These are phyloP conservation scores for Apus apus DNA, from an alignment of 2,113 vertebrate species.

Conservation along the genomic window DNA sequence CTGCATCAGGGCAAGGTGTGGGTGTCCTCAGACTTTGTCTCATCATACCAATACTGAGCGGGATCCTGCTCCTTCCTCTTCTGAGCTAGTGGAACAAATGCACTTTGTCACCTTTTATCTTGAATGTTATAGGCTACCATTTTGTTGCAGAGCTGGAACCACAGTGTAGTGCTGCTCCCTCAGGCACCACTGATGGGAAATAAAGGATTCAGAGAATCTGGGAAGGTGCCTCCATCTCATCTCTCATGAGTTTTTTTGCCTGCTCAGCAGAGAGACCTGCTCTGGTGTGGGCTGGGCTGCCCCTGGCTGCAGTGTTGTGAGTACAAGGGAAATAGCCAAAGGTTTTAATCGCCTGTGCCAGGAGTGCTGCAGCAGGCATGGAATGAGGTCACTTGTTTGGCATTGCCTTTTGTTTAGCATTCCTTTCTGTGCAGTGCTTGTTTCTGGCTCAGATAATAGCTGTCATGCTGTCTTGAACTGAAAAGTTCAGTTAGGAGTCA, in stretches of 20 bases:
- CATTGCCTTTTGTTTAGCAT: conserved; percentile 7
- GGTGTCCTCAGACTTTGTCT: not conserved
- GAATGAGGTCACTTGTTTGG: conserved; percentile 20
- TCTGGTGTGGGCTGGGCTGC: not conserved
- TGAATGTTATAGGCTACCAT: not conserved
- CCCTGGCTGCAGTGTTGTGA: not conserved
- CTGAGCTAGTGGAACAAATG: not conserved
- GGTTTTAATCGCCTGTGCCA: not conserved
- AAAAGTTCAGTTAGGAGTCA: not conserved
- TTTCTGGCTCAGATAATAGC: conserved; percentile 18
- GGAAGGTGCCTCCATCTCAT: not conserved
- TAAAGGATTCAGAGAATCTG: not conserved
- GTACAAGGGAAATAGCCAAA: not conserved
- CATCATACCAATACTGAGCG: fast-evolving
- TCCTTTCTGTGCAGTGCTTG: not conserved
- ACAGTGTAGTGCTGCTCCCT: not conserved
- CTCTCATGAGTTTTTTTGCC: not conserved
- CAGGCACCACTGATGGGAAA: not conserved
- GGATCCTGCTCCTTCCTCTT: not conserved
- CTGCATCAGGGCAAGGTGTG: not conserved
- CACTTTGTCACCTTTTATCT: not conserved
- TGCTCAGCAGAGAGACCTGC: not conserved
- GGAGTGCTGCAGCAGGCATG: not conserved
- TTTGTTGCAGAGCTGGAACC: not conserved
- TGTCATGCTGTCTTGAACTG: not conserved